These are phyloP conservation scores for Eulemur rubriventer DNA, from an alignment of 2,797 vertebrate species.

Conservation along the genomic window DNA sequence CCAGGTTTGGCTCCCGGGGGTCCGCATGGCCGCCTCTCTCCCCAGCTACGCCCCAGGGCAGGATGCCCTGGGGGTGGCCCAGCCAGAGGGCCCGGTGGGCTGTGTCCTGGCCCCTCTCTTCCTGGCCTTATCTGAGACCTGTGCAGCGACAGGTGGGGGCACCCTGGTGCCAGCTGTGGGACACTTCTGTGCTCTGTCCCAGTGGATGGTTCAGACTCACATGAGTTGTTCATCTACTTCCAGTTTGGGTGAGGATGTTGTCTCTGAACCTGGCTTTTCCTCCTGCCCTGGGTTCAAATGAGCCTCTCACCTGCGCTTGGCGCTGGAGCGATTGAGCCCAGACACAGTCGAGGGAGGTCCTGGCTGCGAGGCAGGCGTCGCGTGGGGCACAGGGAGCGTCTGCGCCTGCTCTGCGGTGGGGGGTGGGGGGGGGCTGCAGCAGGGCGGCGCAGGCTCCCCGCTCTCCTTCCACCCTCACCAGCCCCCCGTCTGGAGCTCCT, in stretches of 20 bases:
- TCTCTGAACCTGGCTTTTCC: neutral
- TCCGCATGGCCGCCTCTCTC: neutral
- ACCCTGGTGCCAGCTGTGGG: neutral
- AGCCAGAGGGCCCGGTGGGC: neutral
- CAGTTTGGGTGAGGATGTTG: neutral
- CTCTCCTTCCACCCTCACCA: no score
- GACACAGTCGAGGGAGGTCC: fast-evolving
- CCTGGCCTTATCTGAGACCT: neutral
- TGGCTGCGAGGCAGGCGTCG: fast-evolving
- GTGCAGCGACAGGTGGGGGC: fast-evolving
- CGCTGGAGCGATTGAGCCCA: neutral
- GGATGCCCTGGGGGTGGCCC: no score
- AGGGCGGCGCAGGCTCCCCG: neutral
- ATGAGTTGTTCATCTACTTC: neutral
- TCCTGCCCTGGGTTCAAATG: no score
- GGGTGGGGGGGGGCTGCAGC: neutral
- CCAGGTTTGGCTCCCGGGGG: neutral
- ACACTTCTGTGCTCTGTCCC: fast-evolving
- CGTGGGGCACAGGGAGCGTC: fast-evolving
- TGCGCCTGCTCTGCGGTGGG: neutral
- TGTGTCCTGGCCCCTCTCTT: fast-evolving
- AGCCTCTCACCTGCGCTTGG: neutral
- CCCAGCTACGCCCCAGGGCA: fast-evolving
- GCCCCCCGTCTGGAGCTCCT: no score
- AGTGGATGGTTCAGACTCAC: neutral